Evolutionary conservation across 2,113 vertebrate genomes (phyloP), one percentile per base, ranked within the genome.

Genomic region (Coregonus clupeaformis): DNA sequence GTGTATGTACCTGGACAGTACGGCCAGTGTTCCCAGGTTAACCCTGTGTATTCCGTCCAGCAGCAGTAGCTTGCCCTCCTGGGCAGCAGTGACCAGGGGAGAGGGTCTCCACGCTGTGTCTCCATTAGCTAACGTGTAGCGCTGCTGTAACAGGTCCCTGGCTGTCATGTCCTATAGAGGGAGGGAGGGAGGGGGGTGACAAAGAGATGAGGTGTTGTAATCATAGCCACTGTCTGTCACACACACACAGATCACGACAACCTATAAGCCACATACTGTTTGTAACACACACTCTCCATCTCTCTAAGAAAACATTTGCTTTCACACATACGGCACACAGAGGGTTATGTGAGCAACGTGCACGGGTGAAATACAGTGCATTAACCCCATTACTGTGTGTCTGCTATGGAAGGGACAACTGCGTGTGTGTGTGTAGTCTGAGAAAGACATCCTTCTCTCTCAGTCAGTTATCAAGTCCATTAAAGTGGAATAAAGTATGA

Each of bases 31-130:
- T 73, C 97, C 98, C 5, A 95, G 89, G 78, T 98, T 98, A 79
- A 98, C 95, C 5, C 96, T 90, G 85, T 99, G 98, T 71, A 99
- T 95, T 14, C 97, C 97, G 0, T 99, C 98, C 69, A 99, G 89
- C 57, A 99, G 76, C 55, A 96, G 95, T 68, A 99, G 94, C 75
- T 95, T 98, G 68, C 98, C 98, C 79, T 97, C 94, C 42, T 94
- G 88, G 57, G 98, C 97, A 20, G 98, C 97, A 1, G 83, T 96
- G 74, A 99, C 94, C 13, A 99, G 93, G 0, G 97, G 95, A 0
- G 97, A 97, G 0, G 94, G 91, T 75, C 97, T 93, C 98, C 98
- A 99, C 12, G 97, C 96, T 1, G 98, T 98, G 91, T 99, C 98
- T 71, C 97, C 97, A 22, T 95, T 97, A 0, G 96, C 94, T 69